phyloP scores from a whole-genome alignment of 2,888 invertebrate genomes.

The Harpagoxenus sublaevis region DNA sequence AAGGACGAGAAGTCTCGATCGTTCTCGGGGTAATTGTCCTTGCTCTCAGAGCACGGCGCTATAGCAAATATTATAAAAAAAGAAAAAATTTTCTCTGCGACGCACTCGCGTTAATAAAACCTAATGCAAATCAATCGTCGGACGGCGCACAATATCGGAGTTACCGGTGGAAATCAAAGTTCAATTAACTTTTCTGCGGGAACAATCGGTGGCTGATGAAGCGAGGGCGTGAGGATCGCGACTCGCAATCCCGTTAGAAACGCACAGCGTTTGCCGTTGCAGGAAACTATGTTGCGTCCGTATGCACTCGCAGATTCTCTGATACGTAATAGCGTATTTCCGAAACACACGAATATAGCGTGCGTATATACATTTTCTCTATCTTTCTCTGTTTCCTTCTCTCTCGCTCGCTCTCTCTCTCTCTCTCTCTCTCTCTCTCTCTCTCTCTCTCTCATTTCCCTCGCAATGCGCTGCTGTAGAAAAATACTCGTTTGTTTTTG shows the following conservation, averaged over 20 bases:
- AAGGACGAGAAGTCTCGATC: background rate
- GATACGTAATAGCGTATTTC: too few species aligned
- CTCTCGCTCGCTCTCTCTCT: conserved; percentile 51
- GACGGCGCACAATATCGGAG: conserved; percentile 61
- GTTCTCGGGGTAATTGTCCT: background rate
- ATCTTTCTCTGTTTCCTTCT: conserved; percentile 47
- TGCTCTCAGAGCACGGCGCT: background rate
- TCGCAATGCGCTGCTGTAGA: conserved; percentile 33
- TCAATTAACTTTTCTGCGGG: conserved; percentile 81
- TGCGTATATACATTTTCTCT: conserved; percentile 58
- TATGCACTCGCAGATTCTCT: conserved; percentile 3
- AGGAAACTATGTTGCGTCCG: conserved; percentile 20
- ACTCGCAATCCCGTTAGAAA: conserved; percentile 74
- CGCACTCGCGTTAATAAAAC: conserved; percentile 70
- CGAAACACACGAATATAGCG: background rate
- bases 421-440: conserved; percentile 55
- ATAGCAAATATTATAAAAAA: background rate
- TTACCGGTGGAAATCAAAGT: conserved; percentile 81
- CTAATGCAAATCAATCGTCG: conserved; percentile 79
- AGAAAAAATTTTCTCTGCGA: conserved; percentile 7
- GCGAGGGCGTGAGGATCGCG: conserved; percentile 73
- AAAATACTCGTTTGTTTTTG: conserved; percentile 71
- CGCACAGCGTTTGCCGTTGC: conserved; percentile 41
- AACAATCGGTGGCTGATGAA: conserved; percentile 82
- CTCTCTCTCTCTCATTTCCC: conserved; percentile 45